phyloP scores from a whole-genome alignment of 2,797 vertebrate species.

The Botia almorhae region DNA sequence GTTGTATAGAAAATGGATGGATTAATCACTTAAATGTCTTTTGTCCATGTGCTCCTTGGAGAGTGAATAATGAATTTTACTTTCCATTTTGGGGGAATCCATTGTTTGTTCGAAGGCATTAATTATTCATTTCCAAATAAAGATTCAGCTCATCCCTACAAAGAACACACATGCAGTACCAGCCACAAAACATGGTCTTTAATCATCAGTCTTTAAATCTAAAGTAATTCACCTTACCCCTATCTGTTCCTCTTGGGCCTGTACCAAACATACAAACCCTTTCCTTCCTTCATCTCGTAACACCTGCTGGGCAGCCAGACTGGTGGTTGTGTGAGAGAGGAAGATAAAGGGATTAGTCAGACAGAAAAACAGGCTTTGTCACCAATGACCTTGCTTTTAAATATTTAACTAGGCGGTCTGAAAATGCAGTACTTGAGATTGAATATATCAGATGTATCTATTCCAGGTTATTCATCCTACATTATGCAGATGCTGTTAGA shows the following conservation, averaged over 20 bases:
- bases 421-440: constrained; percentile 4
- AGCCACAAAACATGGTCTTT: not conserved
- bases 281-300: not conserved
- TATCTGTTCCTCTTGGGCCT: not conserved
- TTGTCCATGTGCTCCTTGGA: not conserved
- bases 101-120: not conserved
- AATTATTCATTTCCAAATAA: not conserved
- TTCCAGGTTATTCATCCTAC: constrained; percentile 1
- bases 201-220: not conserved
- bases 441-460: constrained; percentile 7
- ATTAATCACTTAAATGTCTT: not conserved
- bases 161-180: not conserved
- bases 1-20: no score
- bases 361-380: constrained; percentile 32
- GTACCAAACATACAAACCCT: not conserved
- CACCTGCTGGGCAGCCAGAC: constrained; percentile 23
- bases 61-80: not conserved
- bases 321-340: constrained; percentile 12
- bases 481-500: constrained; percentile 24
- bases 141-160: not conserved
- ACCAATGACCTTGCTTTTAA: constrained; percentile 19
- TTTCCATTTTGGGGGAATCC: not conserved
- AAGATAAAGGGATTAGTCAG: constrained; percentile 44
- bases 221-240: not conserved
- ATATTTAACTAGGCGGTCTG: not conserved